Base-by-base conservation (phyloP, 30 jellyfish, hydroid and myxozoan genomes). In the Turritopsis dohrnii region DNA sequence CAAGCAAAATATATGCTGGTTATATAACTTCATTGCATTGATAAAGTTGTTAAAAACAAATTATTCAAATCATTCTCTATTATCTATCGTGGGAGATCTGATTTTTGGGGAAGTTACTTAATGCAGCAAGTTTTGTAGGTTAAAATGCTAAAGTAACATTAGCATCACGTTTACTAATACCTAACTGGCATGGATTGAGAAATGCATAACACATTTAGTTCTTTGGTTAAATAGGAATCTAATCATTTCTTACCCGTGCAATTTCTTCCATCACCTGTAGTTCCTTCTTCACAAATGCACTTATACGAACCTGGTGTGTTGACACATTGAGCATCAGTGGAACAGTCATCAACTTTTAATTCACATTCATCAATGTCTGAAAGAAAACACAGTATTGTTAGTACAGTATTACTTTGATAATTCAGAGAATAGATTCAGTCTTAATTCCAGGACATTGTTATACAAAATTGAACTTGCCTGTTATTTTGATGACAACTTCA, bases 251-350 rank as follows among this genome's bases (percentile, higher is more conserved):
- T 71, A 92, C 98, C 96, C 25, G 87, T 71, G 85, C 98, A 92
- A 17, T 79, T 17, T 84, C 29, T 54, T 27, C 96, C 96, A 76
- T 79, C 53, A 18, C 98, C 98, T 8, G 31, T 7, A 54, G n/a
- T 88, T 26, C 98, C 98, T 23, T 83, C 54, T 27, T 84, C 80
- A 85, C 98, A 93, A 1, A 71, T 73, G 90, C 98, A 93, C 27
- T 30, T 29, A 71, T 83, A 85, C 29, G 96, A 66, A 21, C 96
- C 98, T 52, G 79, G 79, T 17, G 85, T 54, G 76, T 93, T 86
- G 24, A 31, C 75, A 84, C 98, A 93, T 53, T 65, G 19, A 0
- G 98, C 94, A 91, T 87, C 76, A 41, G 0, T 54, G 52, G 81
- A 90, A 81, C 97, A 91, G 22, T 75, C 71, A 76, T 86, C 89